These are phyloP conservation scores for Crepidodera aurea DNA, from an alignment of 2,888 invertebrate genomes.

Conservation along the genomic window DNA sequence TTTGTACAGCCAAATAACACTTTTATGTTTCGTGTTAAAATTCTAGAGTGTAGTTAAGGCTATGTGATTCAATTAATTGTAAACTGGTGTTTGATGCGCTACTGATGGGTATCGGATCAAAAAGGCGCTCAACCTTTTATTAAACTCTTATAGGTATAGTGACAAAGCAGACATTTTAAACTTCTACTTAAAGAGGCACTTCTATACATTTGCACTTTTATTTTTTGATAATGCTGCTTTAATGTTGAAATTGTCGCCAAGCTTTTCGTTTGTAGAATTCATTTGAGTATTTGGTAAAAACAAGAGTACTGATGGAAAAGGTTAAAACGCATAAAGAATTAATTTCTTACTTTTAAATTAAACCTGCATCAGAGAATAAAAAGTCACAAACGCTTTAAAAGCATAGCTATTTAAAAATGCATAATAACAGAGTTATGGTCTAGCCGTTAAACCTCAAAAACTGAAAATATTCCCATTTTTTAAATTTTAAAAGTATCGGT, in stretches of 20 bases:
- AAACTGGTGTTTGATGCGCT: too few relatives aligned
- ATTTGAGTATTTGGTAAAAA: conserved; percentile 9
- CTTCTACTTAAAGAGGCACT: conserved; percentile 13
- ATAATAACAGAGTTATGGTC: too few relatives aligned
- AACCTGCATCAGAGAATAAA: background rate
- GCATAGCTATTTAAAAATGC: too few relatives aligned
- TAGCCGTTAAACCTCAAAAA: too few relatives aligned
- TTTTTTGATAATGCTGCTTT: conserved; percentile 23
- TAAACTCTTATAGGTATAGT: conserved; percentile 8
- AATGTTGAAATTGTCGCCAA: background rate
- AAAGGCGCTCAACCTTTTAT: conserved; percentile 19
- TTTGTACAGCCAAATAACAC: too few relatives aligned
- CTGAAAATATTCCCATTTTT: too few relatives aligned
- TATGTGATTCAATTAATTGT: too few relatives aligned
- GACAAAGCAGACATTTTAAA: conserved; percentile 10
- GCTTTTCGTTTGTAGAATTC: conserved; percentile 2
- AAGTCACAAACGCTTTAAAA: too few relatives aligned
- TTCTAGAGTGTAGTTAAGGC: too few relatives aligned
- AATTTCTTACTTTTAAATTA: background rate
- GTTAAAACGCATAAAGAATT: conserved; percentile 1
- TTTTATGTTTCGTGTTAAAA: too few relatives aligned
- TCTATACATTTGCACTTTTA: conserved; percentile 19
- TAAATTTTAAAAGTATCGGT: too few relatives aligned
- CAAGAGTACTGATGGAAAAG: background rate
- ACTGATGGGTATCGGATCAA: conserved; percentile 8